phyloP scores from a whole-genome alignment of 2,888 invertebrate species.

The Parnassius orleans region DNA sequence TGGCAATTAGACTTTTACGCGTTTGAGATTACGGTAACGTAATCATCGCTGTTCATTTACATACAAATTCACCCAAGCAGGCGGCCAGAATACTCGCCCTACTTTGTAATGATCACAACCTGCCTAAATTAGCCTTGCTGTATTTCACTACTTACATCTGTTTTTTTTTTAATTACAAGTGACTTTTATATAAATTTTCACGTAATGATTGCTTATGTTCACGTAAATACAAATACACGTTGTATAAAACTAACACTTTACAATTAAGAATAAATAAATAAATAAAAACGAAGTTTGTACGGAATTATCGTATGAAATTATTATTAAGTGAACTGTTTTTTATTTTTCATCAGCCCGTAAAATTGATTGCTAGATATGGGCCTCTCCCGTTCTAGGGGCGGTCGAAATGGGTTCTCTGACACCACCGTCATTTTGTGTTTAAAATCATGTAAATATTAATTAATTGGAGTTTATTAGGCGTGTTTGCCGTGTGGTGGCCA shows the following conservation, averaged over 20 bases:
- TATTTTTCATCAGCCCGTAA: too few relatives aligned
- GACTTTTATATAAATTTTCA: constrained; percentile 9
- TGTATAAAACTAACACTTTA: not conserved
- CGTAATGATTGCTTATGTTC: not conserved
- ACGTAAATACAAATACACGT: not conserved
- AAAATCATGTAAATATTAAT: too few relatives aligned
- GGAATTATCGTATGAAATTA: too few relatives aligned
- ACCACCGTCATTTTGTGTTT: too few relatives aligned
- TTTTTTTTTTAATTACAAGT: too few relatives aligned
- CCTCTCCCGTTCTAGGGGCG: too few relatives aligned
- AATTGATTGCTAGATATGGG: too few relatives aligned
- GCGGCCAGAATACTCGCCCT: constrained; percentile 14
- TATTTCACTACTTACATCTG: constrained; percentile 1
- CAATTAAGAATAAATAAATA: too few relatives aligned
- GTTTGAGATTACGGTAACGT: constrained; percentile 38
- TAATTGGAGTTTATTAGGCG: too few relatives aligned
- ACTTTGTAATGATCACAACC: constrained; percentile 21
- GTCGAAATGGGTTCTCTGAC: too few relatives aligned
- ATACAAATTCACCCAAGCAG: constrained; percentile 51
- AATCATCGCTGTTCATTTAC: constrained; percentile 56
- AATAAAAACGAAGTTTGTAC: not conserved
- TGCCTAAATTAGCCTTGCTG: constrained; percentile 9
- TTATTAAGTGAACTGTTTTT: too few relatives aligned
- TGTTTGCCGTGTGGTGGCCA: too few relatives aligned
- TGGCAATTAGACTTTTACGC: constrained; percentile 26